Evolutionary conservation across 2,888 invertebrate species (phyloP), one percentile per base, ranked within the genome.

Genomic region (Ichneumoninae sp.): DNA sequence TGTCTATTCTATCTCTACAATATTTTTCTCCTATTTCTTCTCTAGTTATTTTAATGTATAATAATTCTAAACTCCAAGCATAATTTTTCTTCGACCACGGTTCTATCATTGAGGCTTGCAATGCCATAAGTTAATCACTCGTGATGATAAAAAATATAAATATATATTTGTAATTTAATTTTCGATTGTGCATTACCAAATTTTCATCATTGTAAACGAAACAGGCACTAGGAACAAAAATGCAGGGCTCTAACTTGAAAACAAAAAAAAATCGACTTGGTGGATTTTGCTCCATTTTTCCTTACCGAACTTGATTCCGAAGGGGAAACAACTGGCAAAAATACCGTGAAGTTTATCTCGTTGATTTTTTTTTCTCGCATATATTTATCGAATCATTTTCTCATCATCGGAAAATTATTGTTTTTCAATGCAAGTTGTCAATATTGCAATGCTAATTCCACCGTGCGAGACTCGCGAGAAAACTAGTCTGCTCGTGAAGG

Each of bases 1-100:
- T 26, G 70, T 57, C 66, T 19, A 66, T 54, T 70, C 65, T 76
- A 57, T 62, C 22, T 78, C 72, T 74, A 36, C 10, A n/a, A 44
- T 62, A 40, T 7, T 13, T 7, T 22, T 44, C 52, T 36, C 40
- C 13, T 70, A 30, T 62, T 74, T 68, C 60, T 70, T 71, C 54
- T 26, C n/a, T 36, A 60, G n/a, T 36, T 54, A 33, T 66, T 68
- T 22, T 47, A 70, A 44, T 78, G 78, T 78, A 78, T 19, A 2
- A 74, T 82, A 74, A 68, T 68, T 74, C 30, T 1, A 13, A 72
- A 16, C 10, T n/a, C 50, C 40, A 74, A 47, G 19, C 60, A 10
- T 62, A 52, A 74, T 47, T 79, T 62, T 79, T 69, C 26, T 65
- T 75, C 44, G 4, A 62, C n/a, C 16, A 36, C 47, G 16, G 62